These are phyloP conservation scores for Trachythela sp. DNA, from an alignment of 64 coral and sea anemone species.

Conservation along the genomic window DNA sequence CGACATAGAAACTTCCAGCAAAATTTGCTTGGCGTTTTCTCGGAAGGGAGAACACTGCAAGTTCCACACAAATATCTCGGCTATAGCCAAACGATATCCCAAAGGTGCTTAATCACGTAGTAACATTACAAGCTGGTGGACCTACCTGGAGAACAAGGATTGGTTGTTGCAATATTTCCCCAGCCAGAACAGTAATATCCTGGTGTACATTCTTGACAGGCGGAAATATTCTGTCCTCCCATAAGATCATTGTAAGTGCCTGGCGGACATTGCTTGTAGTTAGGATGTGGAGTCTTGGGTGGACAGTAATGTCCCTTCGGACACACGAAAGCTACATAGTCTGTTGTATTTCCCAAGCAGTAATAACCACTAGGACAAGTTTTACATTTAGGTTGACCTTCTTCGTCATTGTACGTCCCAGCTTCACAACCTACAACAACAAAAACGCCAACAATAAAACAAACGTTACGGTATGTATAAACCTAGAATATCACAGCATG, in stretches of 20 bases:
- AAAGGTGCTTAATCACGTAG: too few relatives aligned
- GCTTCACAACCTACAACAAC: slow-evolving; percentile 62
- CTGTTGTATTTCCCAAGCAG: slow-evolving; percentile 86
- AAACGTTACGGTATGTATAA: not conserved
- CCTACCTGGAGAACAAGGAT: slow-evolving; percentile 55
- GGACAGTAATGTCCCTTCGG: slow-evolving; percentile 80
- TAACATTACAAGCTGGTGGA: too few relatives aligned
- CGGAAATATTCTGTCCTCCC: slow-evolving; percentile 62
- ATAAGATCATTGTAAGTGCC: slow-evolving; percentile 79
- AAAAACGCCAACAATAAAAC: not conserved
- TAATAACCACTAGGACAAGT: slow-evolving; percentile 78
- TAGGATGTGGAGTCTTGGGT: slow-evolving; percentile 53
- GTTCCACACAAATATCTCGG: too few relatives aligned
- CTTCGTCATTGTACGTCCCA: slow-evolving; percentile 78
- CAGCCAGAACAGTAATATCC: slow-evolving; percentile 66
- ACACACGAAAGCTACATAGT: slow-evolving; percentile 54
- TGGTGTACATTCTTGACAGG: slow-evolving; percentile 66
- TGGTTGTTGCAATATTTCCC: slow-evolving; percentile 73
- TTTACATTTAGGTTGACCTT: slow-evolving; percentile 60
- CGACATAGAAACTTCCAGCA: too few relatives aligned
- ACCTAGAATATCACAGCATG: not conserved
- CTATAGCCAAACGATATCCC: too few relatives aligned
- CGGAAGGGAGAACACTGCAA: too few relatives aligned
- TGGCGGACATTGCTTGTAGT: slow-evolving; percentile 56
- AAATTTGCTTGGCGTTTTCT: too few relatives aligned